Evolutionary conservation across 1,140 invertebrate species (phyloP).

Genomic region (Hydropsyche tenuis): DNA sequence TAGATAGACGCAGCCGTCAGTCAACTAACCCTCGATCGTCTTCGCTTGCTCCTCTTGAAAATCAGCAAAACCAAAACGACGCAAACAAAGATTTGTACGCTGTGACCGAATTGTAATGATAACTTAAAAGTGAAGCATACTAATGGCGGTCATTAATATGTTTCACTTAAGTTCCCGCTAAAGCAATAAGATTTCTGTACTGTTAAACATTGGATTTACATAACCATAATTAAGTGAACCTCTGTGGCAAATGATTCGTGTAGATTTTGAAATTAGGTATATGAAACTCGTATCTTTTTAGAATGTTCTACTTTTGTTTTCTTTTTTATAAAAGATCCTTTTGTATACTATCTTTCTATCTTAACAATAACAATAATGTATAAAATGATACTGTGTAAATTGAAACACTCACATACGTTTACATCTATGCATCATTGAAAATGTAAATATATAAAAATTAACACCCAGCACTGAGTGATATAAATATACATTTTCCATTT

Average conservation of each 20-base stretch:
- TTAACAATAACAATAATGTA: too few species aligned
- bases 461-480: slow-evolving; percentile 46
- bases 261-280: slow-evolving; percentile 4
- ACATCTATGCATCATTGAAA: slow-evolving; percentile 1
- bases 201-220: neutral
- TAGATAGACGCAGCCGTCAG: slow-evolving; percentile 41
- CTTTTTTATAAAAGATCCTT: neutral
- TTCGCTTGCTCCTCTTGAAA: slow-evolving; percentile 19
- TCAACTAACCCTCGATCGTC: neutral
- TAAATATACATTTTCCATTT: slow-evolving; percentile 28
- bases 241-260: slow-evolving; percentile 7
- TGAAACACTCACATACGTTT: neutral
- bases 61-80: slow-evolving; percentile 49
- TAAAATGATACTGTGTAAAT: too few species aligned
- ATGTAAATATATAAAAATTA: slow-evolving; percentile 27
- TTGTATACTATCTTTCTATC: slow-evolving; percentile 14
- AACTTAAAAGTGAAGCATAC: slow-evolving; percentile 48
- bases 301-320: slow-evolving; percentile 1
- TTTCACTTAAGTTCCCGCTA: slow-evolving; percentile 46
- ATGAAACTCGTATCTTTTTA: slow-evolving; percentile 4
- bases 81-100: slow-evolving; percentile 57
- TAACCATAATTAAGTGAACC: neutral
- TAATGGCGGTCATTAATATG: slow-evolving; percentile 39
- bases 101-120: slow-evolving; percentile 58
- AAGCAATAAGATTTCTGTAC: slow-evolving; percentile 42